Evolutionary conservation across 2,797 vertebrate genomes (phyloP).

Genomic region (Columba guinea): DNA sequence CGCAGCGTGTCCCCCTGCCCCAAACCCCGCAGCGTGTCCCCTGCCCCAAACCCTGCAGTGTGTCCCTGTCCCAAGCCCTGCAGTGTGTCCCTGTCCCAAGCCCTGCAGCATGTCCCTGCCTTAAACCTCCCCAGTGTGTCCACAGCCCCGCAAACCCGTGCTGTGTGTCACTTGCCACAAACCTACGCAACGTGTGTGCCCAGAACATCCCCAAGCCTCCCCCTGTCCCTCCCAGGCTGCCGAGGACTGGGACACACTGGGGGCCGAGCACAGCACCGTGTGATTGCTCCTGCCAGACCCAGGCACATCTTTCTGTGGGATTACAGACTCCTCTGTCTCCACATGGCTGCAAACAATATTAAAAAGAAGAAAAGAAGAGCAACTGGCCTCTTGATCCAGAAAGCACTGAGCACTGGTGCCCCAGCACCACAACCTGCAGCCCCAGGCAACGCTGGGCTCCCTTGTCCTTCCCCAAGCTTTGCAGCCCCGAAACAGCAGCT

Average conservation of each 20-base stretch:
- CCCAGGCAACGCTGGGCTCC: neutral
- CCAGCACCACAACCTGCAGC: neutral
- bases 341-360: too few relatives aligned
- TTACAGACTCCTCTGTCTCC: neutral
- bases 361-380: too few relatives aligned
- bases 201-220: neutral
- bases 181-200: neutral
- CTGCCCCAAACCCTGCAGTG: too few relatives aligned
- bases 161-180: too few relatives aligned
- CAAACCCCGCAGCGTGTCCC: too few relatives aligned
- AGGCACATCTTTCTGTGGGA: neutral
- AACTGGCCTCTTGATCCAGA: neutral
- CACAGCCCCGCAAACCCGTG: neutral
- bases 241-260: neutral
- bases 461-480: rapidly evolving
- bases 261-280: neutral
- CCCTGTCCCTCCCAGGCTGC: rapidly evolving
- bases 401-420: neutral
- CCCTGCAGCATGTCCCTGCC: too few relatives aligned
- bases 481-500: neutral
- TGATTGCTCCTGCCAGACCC: neutral
- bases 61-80: too few relatives aligned
- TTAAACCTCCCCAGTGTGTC: too few relatives aligned
- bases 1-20: too few relatives aligned
- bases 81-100: too few relatives aligned